Conservation (phyloP, 2,888 invertebrate species). For the Acanthococcus lagerstroemiae region DNA sequence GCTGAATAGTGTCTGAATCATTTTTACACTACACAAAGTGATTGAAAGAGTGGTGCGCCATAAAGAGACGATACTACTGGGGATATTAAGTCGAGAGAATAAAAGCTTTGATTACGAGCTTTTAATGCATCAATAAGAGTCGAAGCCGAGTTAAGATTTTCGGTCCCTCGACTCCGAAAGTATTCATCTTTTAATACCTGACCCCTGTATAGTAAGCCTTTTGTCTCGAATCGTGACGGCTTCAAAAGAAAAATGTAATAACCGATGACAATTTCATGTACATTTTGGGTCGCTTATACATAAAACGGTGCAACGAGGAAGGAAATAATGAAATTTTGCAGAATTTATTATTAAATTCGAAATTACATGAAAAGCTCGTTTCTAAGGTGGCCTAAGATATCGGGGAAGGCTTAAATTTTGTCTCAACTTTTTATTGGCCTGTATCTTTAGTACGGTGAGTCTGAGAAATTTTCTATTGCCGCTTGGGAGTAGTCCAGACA, state of each 20-base stretch:
- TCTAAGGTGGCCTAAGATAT: no score
- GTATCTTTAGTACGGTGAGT: no score
- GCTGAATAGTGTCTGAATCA: constrained; percentile 24
- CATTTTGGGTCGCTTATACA: no score
- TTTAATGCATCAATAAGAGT: constrained; percentile 29
- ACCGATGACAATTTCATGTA: no score
- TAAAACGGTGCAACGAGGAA: no score
- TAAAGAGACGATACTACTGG: constrained; percentile 31
- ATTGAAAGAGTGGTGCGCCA: constrained; percentile 27
- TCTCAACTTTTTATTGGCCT: no score
- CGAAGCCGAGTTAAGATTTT: constrained; percentile 26
- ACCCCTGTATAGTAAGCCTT: constrained; percentile 14
- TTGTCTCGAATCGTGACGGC: background rate
- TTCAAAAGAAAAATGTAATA: background rate
- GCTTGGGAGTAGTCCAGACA: no score
- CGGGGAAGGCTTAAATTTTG: no score
- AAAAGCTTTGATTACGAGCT: constrained; percentile 32
- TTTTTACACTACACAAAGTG: constrained; percentile 30
- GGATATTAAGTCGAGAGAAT: constrained; percentile 32
- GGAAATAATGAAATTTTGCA: no score
- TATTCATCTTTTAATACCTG: constrained; percentile 31
- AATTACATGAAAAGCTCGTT: no score
- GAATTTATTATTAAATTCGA: no score
- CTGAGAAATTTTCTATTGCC: no score
- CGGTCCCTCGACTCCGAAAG: constrained; percentile 22